phyloP scores from a whole-genome alignment of 2,888 invertebrate genomes.

The Charanyca ferruginea region DNA sequence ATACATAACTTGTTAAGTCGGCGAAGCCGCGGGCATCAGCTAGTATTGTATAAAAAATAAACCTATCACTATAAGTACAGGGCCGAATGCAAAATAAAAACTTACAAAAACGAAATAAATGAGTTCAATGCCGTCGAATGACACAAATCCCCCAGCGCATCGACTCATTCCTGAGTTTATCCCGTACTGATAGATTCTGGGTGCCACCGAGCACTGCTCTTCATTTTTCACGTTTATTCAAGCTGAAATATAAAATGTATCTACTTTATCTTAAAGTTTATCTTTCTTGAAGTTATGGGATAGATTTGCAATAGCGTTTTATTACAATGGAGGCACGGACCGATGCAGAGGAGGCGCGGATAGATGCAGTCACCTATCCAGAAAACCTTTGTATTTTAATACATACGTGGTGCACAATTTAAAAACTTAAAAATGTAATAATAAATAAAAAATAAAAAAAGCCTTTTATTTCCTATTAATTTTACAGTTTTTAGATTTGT shows the following conservation, averaged over 20 bases:
- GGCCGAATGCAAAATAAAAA: background rate
- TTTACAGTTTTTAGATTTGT: too few relatives aligned
- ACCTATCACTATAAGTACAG: too few relatives aligned
- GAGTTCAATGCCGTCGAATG: constrained; percentile 8
- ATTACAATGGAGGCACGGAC: constrained; percentile 20
- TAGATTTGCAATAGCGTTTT: constrained; percentile 28
- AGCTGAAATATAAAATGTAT: constrained; percentile 41
- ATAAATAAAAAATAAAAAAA: too few relatives aligned
- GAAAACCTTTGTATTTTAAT: too few relatives aligned
- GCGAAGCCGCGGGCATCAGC: too few relatives aligned
- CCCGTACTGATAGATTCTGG: constrained; percentile 31
- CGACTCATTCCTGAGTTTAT: constrained; percentile 35
- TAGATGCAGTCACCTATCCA: too few relatives aligned
- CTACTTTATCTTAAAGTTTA: constrained; percentile 23
- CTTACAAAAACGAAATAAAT: constrained; percentile 23
- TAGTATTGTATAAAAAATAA: too few relatives aligned
- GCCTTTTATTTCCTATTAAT: too few relatives aligned
- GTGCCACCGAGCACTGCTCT: background rate
- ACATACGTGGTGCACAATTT: too few relatives aligned
- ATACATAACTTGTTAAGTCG: too few relatives aligned
- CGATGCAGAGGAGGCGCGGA: too few relatives aligned
- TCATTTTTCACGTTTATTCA: constrained; percentile 43
- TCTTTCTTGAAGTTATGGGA: background rate
- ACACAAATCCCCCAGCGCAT: constrained; percentile 21
- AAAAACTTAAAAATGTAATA: too few relatives aligned